Base-by-base conservation (phyloP, 1,140 invertebrate genomes). In the Oedothorax gibbosus region DNA sequence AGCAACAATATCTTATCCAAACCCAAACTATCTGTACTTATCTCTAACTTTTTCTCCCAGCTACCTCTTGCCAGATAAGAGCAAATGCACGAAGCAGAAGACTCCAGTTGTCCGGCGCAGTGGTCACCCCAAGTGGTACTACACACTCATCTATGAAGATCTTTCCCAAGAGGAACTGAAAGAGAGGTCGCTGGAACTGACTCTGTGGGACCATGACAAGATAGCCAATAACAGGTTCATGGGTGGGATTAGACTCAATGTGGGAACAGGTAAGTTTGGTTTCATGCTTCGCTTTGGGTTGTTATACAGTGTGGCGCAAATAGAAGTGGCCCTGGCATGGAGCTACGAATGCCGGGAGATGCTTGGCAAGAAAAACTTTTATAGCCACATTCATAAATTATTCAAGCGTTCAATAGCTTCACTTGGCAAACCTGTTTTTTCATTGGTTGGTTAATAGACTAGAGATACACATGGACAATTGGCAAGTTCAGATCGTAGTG, bases 191-290 rank as follows among this genome's bases (percentile, higher is more conserved):
- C 91, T 98, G 4, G 97, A 99, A 89, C 91, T 99, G 9, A 97
- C 96, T 1, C 93, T 99, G 53, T 99, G 97, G 97, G 97, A 98
- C 92, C 95, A 98, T 88, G 97, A 98, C 91, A 92, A 96, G 68
- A 92, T 98, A 15, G 95, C 95, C 18, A 97, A 95, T 89, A 98
- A 98, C 90, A 96, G 98, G 89, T 98, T 98, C 90, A 92, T 99
- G 86, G 97, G 97, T 51, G 97, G 96, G 21, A 93, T 97, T 20
- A 90, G 97, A 83, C 94, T 99, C 86, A 97, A 95, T 87, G 92
- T 96, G 65, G 96, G 96, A 79, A 94, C 94, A 87, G 96, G 97
- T 98, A 90, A 89, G 89, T 86, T 56, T 2, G 1, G 1, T 35
- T 35, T 35, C 5, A 5, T 35, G 35, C 5, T 35, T 35, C 35